These are phyloP conservation scores for Pseudorectes ferrugineus DNA, from an alignment of 2,113 vertebrate species.

Conservation along the genomic window DNA sequence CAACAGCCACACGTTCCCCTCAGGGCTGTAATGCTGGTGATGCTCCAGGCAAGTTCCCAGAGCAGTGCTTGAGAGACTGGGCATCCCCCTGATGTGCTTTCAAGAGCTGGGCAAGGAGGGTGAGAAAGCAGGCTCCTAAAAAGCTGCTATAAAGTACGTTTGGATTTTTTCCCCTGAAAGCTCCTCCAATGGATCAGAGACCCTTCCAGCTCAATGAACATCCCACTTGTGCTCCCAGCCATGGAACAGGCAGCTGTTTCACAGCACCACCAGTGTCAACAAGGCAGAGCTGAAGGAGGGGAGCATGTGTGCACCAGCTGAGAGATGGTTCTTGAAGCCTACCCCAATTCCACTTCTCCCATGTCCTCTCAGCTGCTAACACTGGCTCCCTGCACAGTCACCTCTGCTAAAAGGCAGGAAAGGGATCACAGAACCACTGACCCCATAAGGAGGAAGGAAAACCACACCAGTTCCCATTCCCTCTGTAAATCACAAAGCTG, in stretches of 20 bases:
- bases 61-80: neutral
- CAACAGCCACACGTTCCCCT: neutral
- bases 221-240: neutral
- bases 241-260: neutral
- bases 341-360: neutral
- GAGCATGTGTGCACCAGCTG: neutral
- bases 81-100: neutral
- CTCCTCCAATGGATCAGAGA: neutral
- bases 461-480: neutral
- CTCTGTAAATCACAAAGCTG: neutral
- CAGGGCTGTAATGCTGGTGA: accelerated
- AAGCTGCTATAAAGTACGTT: neutral
- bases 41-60: neutral
- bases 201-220: neutral
- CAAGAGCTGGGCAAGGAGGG: neutral
- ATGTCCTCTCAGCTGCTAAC: neutral
- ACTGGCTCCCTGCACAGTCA: neutral
- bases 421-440: neutral
- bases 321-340: neutral
- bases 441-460: accelerated
- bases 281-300: neutral
- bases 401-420: neutral
- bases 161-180: neutral
- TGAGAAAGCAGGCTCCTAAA: neutral
- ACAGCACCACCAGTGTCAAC: neutral